Base-by-base conservation (phyloP, 2,113 vertebrate genomes). In the Epinephelus moara region DNA sequence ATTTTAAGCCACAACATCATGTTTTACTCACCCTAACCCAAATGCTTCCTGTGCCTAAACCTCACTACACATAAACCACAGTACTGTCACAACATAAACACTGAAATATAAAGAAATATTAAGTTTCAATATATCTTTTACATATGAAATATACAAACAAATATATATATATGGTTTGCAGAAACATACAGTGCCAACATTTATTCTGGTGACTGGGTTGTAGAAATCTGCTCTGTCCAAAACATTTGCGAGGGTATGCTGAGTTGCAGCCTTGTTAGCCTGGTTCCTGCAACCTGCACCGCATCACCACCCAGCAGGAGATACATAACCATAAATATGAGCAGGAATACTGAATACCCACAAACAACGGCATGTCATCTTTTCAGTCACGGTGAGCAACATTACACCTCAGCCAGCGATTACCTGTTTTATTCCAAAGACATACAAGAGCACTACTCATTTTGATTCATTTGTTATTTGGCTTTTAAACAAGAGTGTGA, bases 251-350 rank as follows among this genome's bases (percentile, higher is more conserved):
- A 70, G 19, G 23, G 15, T 62, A 12, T 83, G 53, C 68, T 72
- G 88, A 85, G 74, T 60, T 59, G 78, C 68, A 75, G 57, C 83
- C 75, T 72, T 63, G 81, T 86, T 84, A 77, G 71, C 30, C 82
- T 2, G 52, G 45, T 18, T 64, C 50, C 56, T 61, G 72, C 75
- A 23, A 60, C 52, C 55, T 40, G 78, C 68, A 78, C 78, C 87
- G 72, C 81, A 84, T 84, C 77, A 84, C 73, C 70, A 42, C 47
- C 47, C 61, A 78, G 76, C 83, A 82, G 85, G 40, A 81, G 59
- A 71, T 14, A 70, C 68, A 79, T 45, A 21, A 75, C 52, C 64
- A 78, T 63, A 84, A 83, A 91, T 81, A 70, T 78, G 50, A 87
- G 70, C 75, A 69, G 75, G 68, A 66, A 81, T 61, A 70, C 78